Evolutionary conservation across 92 coral and sea anemone genomes (phyloP).

Genomic region (Epizoanthus stellaris): DNA sequence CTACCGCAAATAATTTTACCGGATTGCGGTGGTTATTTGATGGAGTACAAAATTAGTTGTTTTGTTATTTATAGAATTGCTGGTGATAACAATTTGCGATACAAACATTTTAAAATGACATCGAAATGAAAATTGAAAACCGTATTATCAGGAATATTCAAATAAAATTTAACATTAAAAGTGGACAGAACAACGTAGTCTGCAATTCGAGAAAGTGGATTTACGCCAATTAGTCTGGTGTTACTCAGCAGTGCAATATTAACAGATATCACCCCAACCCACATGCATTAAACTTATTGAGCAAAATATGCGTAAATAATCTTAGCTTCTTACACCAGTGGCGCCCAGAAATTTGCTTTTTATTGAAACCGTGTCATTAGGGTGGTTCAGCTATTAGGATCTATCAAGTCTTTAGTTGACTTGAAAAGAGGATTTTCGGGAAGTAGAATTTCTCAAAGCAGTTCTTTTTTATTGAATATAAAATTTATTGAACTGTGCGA

Average conservation of each 20-base stretch:
- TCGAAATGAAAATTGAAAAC: not conserved
- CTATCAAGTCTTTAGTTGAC: not conserved
- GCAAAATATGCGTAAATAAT: not conserved
- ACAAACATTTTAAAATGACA: not conserved
- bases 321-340: not conserved
- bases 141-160: not conserved
- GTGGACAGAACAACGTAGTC: too few species aligned
- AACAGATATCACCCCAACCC: not conserved
- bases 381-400: not conserved
- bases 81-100: not conserved
- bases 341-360: not conserved
- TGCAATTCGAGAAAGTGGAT: too few species aligned
- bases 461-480: too few species aligned
- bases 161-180: not conserved
- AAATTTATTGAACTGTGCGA: too few species aligned
- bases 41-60: constrained; percentile 6
- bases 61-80: not conserved
- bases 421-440: too few species aligned
- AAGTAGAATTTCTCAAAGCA: too few species aligned
- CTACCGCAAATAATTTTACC: not conserved
- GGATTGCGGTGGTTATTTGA: constrained; percentile 1
- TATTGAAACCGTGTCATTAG: not conserved
- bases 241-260: not conserved
- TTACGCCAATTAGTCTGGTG: too few species aligned
- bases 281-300: not conserved